Base-by-base conservation (phyloP, 2,113 vertebrate genomes). In the Sapayoa aenigma region DNA sequence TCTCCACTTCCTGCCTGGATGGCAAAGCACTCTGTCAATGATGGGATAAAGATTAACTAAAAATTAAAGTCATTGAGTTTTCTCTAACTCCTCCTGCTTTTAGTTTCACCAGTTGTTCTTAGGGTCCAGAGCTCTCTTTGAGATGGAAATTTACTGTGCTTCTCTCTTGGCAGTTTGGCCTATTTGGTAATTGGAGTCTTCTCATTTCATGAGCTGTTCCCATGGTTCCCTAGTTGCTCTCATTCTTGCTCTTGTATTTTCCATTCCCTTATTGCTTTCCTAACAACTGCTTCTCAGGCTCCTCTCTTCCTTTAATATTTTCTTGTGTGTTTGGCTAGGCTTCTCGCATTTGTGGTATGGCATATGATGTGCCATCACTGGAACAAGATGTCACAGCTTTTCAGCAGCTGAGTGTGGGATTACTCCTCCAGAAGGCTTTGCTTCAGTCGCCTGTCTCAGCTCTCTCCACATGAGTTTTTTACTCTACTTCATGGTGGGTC, bases 321-420 rank as follows among this genome's bases (percentile, higher is more conserved):
- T 80, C 58, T 92, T 93, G 86, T 73, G 92, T 94, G 88, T 92
- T 96, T 97, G 96, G 90, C 93, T 73, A 33, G 68, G 84, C 37
- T 95, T 72, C 76, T 81, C 15, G 8, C 84, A 84, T 93, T 95
- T 75, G 42, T 94, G 72, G 71, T 94, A 84, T 33, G 88, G 71
- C 69, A 33, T 42, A 69, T 0, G 1, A 28, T 47, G 72, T 78
- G 78, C 73, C 91, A 75, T 90, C 49, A 21, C 74, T 86, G 93
- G 77, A 94, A 94, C 37, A 89, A 87, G 74, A 65, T 4, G 5
- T 79, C 87, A 80, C 42, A 89, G 50, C 37, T 87, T 84, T 89
- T 76, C 77, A 62, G 73, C 28, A 22, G 80, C 72, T 69, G 23
- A 12, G 16, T 25, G 73, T 77, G 81, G 60, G 41, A 27, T 17